phyloP scores from a whole-genome alignment of 2,888 invertebrate species.

The Drosophila merina region DNA sequence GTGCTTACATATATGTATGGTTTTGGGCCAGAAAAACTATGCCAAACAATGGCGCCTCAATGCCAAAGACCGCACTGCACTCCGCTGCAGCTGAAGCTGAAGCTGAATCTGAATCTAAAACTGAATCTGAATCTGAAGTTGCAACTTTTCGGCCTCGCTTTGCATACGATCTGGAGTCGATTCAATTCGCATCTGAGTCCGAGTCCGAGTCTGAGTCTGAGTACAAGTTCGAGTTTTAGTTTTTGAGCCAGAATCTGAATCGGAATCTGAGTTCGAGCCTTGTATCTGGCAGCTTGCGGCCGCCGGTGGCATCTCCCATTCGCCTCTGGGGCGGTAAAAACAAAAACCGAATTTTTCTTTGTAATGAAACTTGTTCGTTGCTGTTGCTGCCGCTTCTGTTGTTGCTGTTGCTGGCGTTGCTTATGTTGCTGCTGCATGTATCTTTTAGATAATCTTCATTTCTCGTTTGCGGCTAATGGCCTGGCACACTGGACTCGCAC shows the following conservation, averaged over 20 bases:
- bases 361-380: conserved; percentile 68
- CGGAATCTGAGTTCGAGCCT: conserved; percentile 22
- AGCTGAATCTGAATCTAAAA: neutral
- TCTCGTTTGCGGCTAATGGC: conserved; percentile 79
- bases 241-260: conserved; percentile 5
- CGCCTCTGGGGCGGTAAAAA: conserved; percentile 8
- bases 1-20: conserved; percentile 50
- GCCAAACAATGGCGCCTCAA: conserved; percentile 76
- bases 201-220: neutral
- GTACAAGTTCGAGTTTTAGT: conserved; percentile 9
- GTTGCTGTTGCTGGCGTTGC: conserved; percentile 34
- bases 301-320: conserved; percentile 22
- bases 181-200: neutral
- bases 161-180: neutral
- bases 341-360: conserved; percentile 49
- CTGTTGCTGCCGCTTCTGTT: conserved; percentile 8
- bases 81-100: neutral
- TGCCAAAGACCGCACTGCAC: conserved; percentile 43
- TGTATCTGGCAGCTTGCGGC: conserved; percentile 67
- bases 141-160: conserved; percentile 16
- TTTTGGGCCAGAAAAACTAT: conserved; percentile 52
- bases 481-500: conserved; percentile 71
- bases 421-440: conserved; percentile 61
- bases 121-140: conserved; percentile 27
- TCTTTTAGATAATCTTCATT: conserved; percentile 78